Conservation (phyloP, 2,113 vertebrate species). For the Glaucomys volans region DNA sequence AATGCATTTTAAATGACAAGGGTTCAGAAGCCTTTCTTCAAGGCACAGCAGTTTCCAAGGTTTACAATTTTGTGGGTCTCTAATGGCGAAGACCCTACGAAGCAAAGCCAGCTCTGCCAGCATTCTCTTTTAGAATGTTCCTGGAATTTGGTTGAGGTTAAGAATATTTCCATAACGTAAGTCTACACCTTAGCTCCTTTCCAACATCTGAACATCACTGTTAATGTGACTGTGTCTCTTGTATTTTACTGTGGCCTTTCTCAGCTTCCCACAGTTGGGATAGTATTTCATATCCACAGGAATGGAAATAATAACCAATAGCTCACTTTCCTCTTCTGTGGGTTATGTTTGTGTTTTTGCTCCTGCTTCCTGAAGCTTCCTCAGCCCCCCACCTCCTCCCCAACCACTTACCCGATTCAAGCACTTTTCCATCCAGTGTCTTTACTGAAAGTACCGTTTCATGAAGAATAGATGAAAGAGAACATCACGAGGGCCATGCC, state of each 20-base stretch:
- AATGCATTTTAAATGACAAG: conserved; percentile 70
- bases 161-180: conserved; percentile 76
- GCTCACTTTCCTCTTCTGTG: conserved; percentile 74
- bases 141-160: conserved; percentile 69
- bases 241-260: conserved; percentile 73
- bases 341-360: conserved; percentile 76
- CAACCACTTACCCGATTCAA: background rate
- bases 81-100: conserved; percentile 70
- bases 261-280: conserved; percentile 62
- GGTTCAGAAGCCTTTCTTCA: conserved; percentile 61
- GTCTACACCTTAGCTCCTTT: conserved; percentile 69
- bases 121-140: conserved; percentile 2
- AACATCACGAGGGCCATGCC: background rate
- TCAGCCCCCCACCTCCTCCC: background rate
- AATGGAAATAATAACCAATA: conserved; percentile 81
- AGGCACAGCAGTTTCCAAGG: conserved; percentile 67
- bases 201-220: conserved; percentile 72
- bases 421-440: conserved; percentile 43
- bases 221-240: conserved; percentile 51
- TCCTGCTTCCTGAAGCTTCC: conserved; percentile 63
- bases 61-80: conserved; percentile 79
- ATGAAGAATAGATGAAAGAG: background rate
- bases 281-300: conserved; percentile 76
- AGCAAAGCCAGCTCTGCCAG: conserved; percentile 51
- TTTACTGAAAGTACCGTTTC: conserved; percentile 33